Conservation (phyloP, 1,140 invertebrate species). For the Chrysomallon squamiferum region DNA sequence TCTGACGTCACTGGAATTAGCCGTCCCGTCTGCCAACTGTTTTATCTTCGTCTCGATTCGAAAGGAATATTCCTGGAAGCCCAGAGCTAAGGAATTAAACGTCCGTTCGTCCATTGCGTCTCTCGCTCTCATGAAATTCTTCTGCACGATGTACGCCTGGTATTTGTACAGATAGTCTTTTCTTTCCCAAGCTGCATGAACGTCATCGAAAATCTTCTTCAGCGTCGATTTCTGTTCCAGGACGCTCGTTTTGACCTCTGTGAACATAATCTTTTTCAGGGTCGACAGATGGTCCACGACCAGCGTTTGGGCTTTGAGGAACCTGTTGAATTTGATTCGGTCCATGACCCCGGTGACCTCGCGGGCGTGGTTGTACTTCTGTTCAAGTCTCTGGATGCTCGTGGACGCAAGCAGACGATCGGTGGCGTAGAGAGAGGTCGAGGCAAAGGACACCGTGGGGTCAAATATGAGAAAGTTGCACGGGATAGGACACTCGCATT, state of each 20-base stretch:
- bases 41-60: constrained; percentile 21
- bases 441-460: constrained; percentile 39
- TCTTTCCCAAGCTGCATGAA: constrained; percentile 9
- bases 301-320: constrained; percentile 7
- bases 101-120: constrained; percentile 49
- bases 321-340: constrained; percentile 16
- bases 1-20: not conserved
- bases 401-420: constrained; percentile 19
- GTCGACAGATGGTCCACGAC: constrained; percentile 5
- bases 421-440: constrained; percentile 33
- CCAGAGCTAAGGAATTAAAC: constrained; percentile 28
- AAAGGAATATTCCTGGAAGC: constrained; percentile 36
- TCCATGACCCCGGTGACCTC: constrained; percentile 34
- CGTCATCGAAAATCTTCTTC: constrained; percentile 5
- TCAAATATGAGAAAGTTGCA: constrained; percentile 38
- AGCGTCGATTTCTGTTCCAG: constrained; percentile 14
- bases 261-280: constrained; percentile 18
- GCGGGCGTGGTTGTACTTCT: constrained; percentile 22
- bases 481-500: constrained; percentile 38
- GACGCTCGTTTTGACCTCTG: constrained; percentile 15
- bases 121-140: constrained; percentile 37
- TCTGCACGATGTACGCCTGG: constrained; percentile 32
- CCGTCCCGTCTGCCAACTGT: constrained; percentile 2
- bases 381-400: constrained; percentile 2
- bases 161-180: constrained; percentile 31